Base-by-base conservation (phyloP, 2,113 vertebrate species). In the Petromus typicus region DNA sequence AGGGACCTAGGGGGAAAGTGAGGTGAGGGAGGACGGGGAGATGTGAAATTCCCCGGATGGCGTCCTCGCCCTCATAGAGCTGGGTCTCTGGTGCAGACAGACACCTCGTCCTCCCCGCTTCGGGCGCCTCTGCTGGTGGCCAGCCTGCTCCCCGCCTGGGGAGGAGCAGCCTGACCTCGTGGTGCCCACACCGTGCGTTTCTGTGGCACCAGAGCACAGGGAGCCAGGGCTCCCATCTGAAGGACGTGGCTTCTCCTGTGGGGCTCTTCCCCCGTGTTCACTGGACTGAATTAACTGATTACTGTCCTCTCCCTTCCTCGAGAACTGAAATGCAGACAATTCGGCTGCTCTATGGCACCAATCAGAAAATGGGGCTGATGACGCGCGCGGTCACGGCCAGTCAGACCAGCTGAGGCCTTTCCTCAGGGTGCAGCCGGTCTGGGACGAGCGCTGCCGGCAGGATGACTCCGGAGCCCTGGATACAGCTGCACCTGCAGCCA, bases 381-480 rank as follows among this genome's bases (percentile, higher is more conserved):
- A 69, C n/a, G n/a, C n/a, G n/a, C 51, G 7, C 11, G 20, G 1
- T 11, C 34, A 7, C 27, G 34, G 2, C 16, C 61, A 56, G 27
- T 78, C 59, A 22, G 67, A 51, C 43, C 5, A 32, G 2, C 12
- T 51, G 54, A 34, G 83, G 1, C 20, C 78, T 25, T 45, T 76
- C 80, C 10, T 30, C 32, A 0, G 5, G 1, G 32, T 4, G 37
- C 30, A 45, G 23, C 34, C 13, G 34, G 45, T 34, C 89, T 32
- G 56, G 66, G 27, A 11, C 7, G 0, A 30, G 64, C 81, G 14
- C 6, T 37, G 32, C 66, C 7, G 12, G 16, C 4, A 3, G 34
- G 67, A 14, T 1, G 0, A 25, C 8, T 0, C 10, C 0, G 5
- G 5, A 3, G 61, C 8, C 37, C 93, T 45, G 59, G 93, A 30